Evolutionary conservation across 2,888 invertebrate species (phyloP).

Genomic region (Aporophyla nigra): DNA sequence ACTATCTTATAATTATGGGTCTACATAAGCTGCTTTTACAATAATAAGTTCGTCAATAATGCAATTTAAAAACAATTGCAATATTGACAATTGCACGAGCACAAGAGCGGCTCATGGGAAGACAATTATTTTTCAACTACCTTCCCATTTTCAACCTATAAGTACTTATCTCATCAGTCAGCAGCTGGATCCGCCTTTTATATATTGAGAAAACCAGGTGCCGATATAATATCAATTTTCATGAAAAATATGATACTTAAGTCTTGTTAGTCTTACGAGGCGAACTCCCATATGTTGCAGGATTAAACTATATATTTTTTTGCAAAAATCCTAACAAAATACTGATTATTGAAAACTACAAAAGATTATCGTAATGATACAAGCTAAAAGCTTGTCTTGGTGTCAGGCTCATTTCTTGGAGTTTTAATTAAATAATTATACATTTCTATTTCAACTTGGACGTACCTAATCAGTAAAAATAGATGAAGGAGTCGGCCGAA

Average conservation of each 20-base stretch:
- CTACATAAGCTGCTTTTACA: background rate
- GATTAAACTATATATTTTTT: background rate
- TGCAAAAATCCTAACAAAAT: background rate
- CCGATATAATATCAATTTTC: background rate
- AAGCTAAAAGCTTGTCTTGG: background rate
- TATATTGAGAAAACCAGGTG: constrained; percentile 14
- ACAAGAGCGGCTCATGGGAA: constrained; percentile 4
- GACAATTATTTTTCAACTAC: background rate
- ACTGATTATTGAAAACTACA: background rate
- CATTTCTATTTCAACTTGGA: background rate
- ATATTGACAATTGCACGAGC: constrained; percentile 29
- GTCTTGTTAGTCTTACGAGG: no score
- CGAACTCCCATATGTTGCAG: no score
- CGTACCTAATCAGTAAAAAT: background rate
- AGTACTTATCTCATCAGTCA: constrained; percentile 13
- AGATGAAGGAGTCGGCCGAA: constrained; percentile 15
- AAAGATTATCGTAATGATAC: background rate
- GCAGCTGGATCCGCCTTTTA: constrained; percentile 13
- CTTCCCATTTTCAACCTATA: background rate
- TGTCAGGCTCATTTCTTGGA: background rate
- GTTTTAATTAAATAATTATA: background rate
- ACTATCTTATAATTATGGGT: background rate
- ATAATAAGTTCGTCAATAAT: constrained; percentile 25
- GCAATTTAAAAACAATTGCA: constrained; percentile 43
- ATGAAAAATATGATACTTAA: background rate